Evolutionary conservation across 2,888 invertebrate species (phyloP), one percentile per base, ranked within the genome.

Genomic region (Aleiodes testaceus): DNA sequence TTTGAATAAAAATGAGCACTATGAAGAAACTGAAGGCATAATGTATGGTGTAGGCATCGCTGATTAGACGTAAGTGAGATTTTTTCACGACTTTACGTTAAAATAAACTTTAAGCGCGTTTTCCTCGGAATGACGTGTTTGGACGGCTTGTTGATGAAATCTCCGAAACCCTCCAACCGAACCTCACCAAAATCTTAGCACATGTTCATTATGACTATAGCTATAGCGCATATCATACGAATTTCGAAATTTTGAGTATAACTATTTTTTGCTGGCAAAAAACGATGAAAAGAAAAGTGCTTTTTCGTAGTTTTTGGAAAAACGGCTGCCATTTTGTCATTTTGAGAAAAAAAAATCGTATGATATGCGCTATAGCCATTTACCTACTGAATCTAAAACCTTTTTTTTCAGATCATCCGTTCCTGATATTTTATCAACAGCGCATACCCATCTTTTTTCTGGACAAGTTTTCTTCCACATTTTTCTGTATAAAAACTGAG

Each of bases 21-120:
- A 63, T 66, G 74, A 75, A 68, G 66, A 69, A 61, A 22, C 22
- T 12, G 75, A 72, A 73, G 69, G 72, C 20, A 47, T 55, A 63
- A 5, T 70, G 14, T 75, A 73, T 50, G 70, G 66, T 44, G 66
- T 68, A 50, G 73, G 72, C 69, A 68, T 74, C 66, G 75, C 74
- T 72, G 74, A 75, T 70, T 75, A 66, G 55, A 26, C 45, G 66
- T 70, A 74, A 18, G 69, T 65, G 59, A 66, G 63, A 18, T 74
- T 72, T 72, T 70, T 72, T 68, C 44, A 55, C 22, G 47, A 75
- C 36, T 71, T 72, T 76, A 71, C 61, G 26, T 26, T 68, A 50
- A 63, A 45, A 22, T 73, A 69, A 72, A 72, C 69, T 70, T 52
- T 52, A 16, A 52, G 20, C 52, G 52, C 20, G 52, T 52, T 52